Base-by-base conservation (phyloP, 2,797 vertebrate genomes). In the Capromys pilorides region DNA sequence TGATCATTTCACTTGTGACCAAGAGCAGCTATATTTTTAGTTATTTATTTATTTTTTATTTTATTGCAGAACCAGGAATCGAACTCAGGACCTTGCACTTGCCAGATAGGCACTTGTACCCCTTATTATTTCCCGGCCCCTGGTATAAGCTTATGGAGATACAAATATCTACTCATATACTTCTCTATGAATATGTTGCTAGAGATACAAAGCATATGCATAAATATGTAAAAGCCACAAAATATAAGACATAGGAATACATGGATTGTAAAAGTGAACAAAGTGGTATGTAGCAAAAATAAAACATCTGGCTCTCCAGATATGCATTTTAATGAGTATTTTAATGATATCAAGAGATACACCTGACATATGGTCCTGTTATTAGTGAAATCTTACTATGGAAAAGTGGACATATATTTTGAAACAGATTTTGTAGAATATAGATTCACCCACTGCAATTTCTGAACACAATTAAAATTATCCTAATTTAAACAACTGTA, bases 231-330 rank as follows among this genome's bases (percentile, higher is more conserved):
- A 81, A 95, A 18, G 93, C 77, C 61, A 97, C 39, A 95, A 86
- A 86, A 91, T 62, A 85, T 80, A 75, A 93, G 36, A 24, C 45
- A 80, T 83, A 94, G 79, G 73, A 86, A 90, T 66, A 75, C 1
- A 6, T 86, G 88, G 81, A 90, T 88, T 92, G 2, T 90, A 94
- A 97, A 97, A 91, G 62, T 79, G 67, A 93, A 90, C 33, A 94
- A 93, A 93, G 95, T 94, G 73, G 33, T 66, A 67, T 61, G 59
- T n/a, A 90, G 96, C 93, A 95, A 96, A 97, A 95, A 94, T 21
- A 39, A 95, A 97, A 95, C 94, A 96, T 97, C 96, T 97, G 97
- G 89, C 62, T 81, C 77, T 89, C 77, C 88, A 78, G 66, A 73
- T 85, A 89, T 71, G 78, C 81, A 95, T 95, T 95, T 94, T 96